A percentile compares a stretch with the other conserved stretches of the same genome.
Conservation (phyloP, 2,797 vertebrate genomes). For the Poeciliopsis gracilis region DNA sequence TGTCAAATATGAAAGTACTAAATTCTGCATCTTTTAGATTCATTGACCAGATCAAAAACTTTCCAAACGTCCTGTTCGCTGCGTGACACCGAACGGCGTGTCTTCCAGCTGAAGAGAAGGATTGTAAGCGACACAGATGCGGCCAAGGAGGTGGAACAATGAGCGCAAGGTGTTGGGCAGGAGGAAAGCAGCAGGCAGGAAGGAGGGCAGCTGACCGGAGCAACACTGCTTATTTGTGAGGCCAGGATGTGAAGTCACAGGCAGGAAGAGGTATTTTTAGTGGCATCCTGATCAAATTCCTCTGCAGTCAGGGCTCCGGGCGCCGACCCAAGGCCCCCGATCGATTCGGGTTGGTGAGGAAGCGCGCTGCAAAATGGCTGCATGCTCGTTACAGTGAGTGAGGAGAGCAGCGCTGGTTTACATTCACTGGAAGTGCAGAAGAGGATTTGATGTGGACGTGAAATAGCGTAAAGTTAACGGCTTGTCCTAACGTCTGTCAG, state of each 20-base stretch:
- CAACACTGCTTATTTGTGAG: constrained; percentile 57
- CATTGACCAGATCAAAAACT: not conserved
- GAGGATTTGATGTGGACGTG: constrained; percentile 35
- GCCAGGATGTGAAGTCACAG: constrained; percentile 72
- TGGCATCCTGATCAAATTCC: constrained; percentile 63
- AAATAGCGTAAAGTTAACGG: not conserved
- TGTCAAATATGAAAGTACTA: not conserved
- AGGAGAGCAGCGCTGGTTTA: constrained; percentile 5
- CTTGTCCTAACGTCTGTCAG: constrained; percentile 68
- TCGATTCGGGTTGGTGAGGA: constrained; percentile 34
- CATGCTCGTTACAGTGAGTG: constrained; percentile 8
- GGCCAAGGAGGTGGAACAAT: constrained; percentile 24
- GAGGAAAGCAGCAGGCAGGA: constrained; percentile 38
- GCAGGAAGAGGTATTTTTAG: constrained; percentile 77
- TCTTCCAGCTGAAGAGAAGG: constrained; percentile 1
- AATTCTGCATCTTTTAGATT: not conserved
- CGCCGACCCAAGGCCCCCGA: constrained; percentile 27
- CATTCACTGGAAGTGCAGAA: constrained; percentile 1
- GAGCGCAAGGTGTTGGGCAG: constrained; percentile 21
- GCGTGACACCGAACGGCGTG: not conserved
- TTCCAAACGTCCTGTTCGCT: not conserved
- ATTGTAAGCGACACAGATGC: constrained; percentile 8
- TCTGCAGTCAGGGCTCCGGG: constrained; percentile 45
- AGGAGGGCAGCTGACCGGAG: constrained; percentile 26
- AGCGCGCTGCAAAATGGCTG: constrained; percentile 19